Base-by-base conservation (phyloP, 1,140 invertebrate genomes). In the Bombus balteatus region DNA sequence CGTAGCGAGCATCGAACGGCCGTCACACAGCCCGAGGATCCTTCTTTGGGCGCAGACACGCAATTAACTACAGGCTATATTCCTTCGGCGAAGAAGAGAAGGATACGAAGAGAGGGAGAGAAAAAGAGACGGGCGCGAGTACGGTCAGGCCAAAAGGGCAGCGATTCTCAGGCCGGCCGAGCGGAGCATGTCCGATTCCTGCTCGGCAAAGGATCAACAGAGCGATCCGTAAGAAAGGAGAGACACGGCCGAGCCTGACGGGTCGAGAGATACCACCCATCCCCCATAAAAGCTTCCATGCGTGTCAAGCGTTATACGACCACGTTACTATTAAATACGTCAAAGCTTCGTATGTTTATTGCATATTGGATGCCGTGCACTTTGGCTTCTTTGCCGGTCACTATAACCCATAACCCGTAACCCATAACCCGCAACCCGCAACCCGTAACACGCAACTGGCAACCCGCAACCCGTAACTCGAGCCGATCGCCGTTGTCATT, bases 321-420 rank as follows among this genome's bases (percentile, higher is more conserved):
- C 94, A 93, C 92, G 94, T 95, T 95, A 94, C 94, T 94, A 94
- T 95, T 95, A 95, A 95, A 95, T 94, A 95, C 93, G 94, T 94
- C 94, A 94, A 94, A 94, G 86, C 90, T 82, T 89, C 92, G 94
- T 93, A 95, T 94, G 94, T 95, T 95, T 95, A 95, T 95, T 94
- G 94, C 94, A 94, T 94, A 95, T 95, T 95, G 94, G 94, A 94
- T 94, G 92, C 92, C 89, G 82, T 91, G 92, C 90, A 92, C 93
- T 92, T 93, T 90, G 91, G 87, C 85, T 92, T 80, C 89, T 89
- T 87, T 28, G 79, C 83, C 77, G 88, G 87, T 89, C 90, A 85
- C 89, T 79, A 53, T 71, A 79, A 83, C 90, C 90, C 91, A 90
- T 92, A 92, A 92, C 90, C 89, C 91, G 91, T 77, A 75, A 82